Evolutionary conservation across 2,888 invertebrate species (phyloP), one percentile per base, ranked within the genome.

Genomic region (Ophion ventricosus): DNA sequence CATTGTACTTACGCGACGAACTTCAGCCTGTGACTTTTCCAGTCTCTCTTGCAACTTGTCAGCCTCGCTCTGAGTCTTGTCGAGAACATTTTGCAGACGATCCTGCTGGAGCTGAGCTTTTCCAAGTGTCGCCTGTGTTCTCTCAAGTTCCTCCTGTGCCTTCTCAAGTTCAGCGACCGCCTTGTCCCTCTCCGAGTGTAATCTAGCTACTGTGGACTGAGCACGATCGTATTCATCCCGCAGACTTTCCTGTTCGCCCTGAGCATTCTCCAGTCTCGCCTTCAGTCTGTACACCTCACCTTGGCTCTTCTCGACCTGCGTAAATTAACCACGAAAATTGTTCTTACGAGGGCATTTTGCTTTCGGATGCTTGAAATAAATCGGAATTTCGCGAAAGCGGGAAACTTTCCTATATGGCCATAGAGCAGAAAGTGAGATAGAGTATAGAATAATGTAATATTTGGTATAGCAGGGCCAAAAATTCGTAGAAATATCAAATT

Each of bases 251-350:
- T 98, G 98, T 94, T 98, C 98, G 83, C 97, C 97, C 94, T 98
- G 98, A 93, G 98, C 98, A 94, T 98, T 98, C 94, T 98, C 98
- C 91, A 98, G 95, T 92, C 98, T 97, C 59, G 98, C 98, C 93
- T 98, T 98, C 89, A 98, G 95, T 93, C 98, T 96, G 92, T 98
- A 98, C 56, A 98, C 98, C 94, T 98, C 98, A 85, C 98, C 98
- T 94, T 98, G 98, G 79, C 98, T 97, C 94, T 98, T 98, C 93
- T 98, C 98, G 85, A 98, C 94, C 92, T 92, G 82, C 23, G 78
- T 49, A 56, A 78, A 72, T 59, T 23, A 77, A 83, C 66, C 2
- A 61, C 29, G 49, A 73, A 61, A 43, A 70, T 54, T 70, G 1
- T 54, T 70, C 11, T 56, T 14, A 11, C 35, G 20, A 43, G 2